These are phyloP conservation scores for Lordiphosa fenestrarum DNA, from an alignment of 2,888 invertebrate species.

Conservation along the genomic window DNA sequence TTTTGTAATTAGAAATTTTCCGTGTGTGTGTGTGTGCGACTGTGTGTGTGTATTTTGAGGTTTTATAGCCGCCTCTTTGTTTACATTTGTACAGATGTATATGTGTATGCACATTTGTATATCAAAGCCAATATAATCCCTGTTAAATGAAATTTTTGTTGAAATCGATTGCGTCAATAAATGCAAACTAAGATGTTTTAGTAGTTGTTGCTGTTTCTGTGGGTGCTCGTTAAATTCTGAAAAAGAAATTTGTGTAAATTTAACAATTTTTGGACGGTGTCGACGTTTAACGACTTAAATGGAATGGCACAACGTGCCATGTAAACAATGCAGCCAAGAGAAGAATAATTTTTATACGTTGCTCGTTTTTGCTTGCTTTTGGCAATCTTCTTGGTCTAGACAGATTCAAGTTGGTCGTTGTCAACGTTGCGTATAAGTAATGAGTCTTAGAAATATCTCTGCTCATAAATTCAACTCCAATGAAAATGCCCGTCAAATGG, in stretches of 20 bases:
- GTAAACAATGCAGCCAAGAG: constrained; percentile 32
- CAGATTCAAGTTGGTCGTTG: constrained; percentile 18
- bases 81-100: neutral
- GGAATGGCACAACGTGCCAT: constrained; percentile 35
- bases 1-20: constrained; percentile 52
- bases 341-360: constrained; percentile 5
- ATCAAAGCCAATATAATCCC: too few species aligned
- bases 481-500: constrained; percentile 16
- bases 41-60: neutral
- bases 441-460: constrained; percentile 26
- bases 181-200: constrained; percentile 42
- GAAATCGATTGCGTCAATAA: constrained; percentile 73
- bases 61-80: too few species aligned
- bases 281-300: constrained; percentile 61
- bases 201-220: constrained; percentile 14
- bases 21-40: constrained; percentile 2
- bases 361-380: neutral
- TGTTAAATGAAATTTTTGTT: constrained; percentile 24
- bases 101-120: neutral
- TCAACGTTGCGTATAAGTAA: constrained; percentile 70
- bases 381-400: constrained; percentile 28
- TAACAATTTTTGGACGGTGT: neutral
- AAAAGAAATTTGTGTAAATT: constrained; percentile 40
- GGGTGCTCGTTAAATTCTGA: constrained; percentile 51
- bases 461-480: constrained; percentile 24